Evolutionary conservation across 2,888 invertebrate species (phyloP).

Genomic region (Elgonia sp.): DNA sequence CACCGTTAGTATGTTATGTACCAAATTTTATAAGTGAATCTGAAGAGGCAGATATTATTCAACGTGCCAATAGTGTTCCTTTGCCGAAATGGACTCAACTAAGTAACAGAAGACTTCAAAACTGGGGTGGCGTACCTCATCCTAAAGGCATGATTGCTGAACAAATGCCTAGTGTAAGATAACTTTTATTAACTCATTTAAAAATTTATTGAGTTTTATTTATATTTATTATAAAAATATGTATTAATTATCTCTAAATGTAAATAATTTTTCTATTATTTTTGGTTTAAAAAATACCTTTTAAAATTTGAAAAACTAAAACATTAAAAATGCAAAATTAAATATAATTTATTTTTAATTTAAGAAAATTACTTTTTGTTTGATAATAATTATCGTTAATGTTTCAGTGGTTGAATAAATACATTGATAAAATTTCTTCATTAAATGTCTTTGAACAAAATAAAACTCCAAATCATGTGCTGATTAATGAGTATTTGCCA

Average conservation of each 20-base stretch:
- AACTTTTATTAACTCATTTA: background rate
- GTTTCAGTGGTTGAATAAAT: constrained; percentile 92
- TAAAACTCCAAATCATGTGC: constrained; percentile 94
- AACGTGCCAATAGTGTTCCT: constrained; percentile 93
- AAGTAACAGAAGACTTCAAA: constrained; percentile 96
- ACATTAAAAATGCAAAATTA: too few species aligned
- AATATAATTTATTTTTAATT: too few species aligned
- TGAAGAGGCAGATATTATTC: constrained; percentile 92
- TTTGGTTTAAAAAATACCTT: too few species aligned
- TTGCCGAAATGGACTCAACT: constrained; percentile 98
- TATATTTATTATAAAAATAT: constrained; percentile 23
- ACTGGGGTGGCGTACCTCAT: constrained; percentile 98
- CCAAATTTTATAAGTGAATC: constrained; percentile 94
- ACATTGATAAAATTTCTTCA: constrained; percentile 91
- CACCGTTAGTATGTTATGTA: constrained; percentile 92
- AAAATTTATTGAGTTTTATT: constrained; percentile 14
- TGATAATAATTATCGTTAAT: background rate
- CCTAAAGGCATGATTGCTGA: constrained; percentile 97
- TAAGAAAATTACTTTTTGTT: too few species aligned
- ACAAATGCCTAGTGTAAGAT: constrained; percentile 90
- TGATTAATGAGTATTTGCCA: constrained; percentile 97
- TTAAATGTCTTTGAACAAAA: constrained; percentile 91
- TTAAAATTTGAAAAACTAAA: too few species aligned
- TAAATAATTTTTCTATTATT: too few species aligned
- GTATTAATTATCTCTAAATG: constrained; percentile 30